Base-by-base conservation (phyloP, 2,888 invertebrate species). In the Chaitophorus viminalis region DNA sequence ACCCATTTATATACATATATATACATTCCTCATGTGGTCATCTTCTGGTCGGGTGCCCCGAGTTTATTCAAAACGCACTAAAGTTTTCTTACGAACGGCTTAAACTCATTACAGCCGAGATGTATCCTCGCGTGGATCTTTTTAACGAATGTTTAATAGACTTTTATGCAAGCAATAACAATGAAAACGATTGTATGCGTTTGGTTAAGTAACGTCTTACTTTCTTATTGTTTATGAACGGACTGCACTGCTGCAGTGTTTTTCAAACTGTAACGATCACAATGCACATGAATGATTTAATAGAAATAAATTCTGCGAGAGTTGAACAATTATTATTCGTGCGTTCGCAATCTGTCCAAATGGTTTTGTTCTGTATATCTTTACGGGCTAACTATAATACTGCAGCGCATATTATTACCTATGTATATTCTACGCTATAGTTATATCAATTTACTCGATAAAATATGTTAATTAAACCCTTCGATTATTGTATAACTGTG, bases 11-110 rank as follows among this genome's bases (percentile, higher is more conserved):
- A 29, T 39, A 14, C 29, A 39, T 65, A 65, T 17, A 4, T 36
- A 39, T 60, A 74, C 54, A 76, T 75, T 75, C 60, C 75, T 83
- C 83, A 29, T 65, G 75, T 84, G 83, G 83, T 84, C 83, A 84
- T 65, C 83, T 83, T 76, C 21, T 65, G 83, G 83, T 84, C 75
- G 39, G 75, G 39, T 76, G 75, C 54, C 83, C 33, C 21, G 46
- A 18, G 31, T 84, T 39, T 84, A 65, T 84, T 84, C 60, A 84
- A 65, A 84, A 84, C 75, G 17, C 39, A 29, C 25, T 60, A 83
- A 83, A 84, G 65, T 84, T 76, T 65, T 39, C 52, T 18, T 21
- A 25, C 75, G 8, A 39, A 60, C 36, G 11, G 60, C 18, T 83
- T 60, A 74, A 36, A 83, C 60, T 60, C 25, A 75, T 75, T 75